A percentile compares a stretch with the other conserved stretches of the same genome.
phyloP scores from a whole-genome alignment of 2,888 invertebrate species.

The Phyllotreta cruciferae region DNA sequence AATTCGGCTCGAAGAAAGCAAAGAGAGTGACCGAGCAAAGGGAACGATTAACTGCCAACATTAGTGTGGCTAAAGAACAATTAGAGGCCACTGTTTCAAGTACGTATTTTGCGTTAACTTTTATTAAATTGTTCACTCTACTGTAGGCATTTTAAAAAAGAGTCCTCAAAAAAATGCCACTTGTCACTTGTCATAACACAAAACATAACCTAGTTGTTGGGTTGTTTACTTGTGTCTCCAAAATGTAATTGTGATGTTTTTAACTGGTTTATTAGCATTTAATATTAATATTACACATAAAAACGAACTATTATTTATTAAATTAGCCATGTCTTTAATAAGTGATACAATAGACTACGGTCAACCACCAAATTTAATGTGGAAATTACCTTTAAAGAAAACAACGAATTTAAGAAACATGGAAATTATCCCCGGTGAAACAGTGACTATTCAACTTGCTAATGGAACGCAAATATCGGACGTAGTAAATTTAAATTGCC shows the following conservation, averaged over 20 bases:
- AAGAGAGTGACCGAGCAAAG: constrained; percentile 68
- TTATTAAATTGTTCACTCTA: not conserved
- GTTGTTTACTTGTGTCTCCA: no score
- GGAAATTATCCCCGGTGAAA: constrained; percentile 22
- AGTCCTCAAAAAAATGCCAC: not conserved
- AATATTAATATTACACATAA: not conserved
- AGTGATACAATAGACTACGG: constrained; percentile 26
- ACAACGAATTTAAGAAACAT: constrained; percentile 24
- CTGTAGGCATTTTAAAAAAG: not conserved
- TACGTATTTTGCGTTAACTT: constrained; percentile 43
- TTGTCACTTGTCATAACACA: no score
- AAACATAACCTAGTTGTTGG: no score
- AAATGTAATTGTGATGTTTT: no score
- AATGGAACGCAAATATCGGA: constrained; percentile 13
- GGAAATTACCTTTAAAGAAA: constrained; percentile 32
- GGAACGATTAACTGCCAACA: constrained; percentile 67
- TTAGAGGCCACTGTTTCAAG: constrained; percentile 65
- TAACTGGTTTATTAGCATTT: no score
- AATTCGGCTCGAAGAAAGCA: constrained; percentile 71
- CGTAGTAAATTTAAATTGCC: constrained; percentile 16
- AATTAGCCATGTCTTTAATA: constrained; percentile 23
- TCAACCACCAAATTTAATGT: constrained; percentile 25
- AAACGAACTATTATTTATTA: constrained; percentile 2
- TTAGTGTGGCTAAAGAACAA: constrained; percentile 66
- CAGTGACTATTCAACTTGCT: constrained; percentile 22